Conservation (phyloP, 1,140 invertebrate genomes). For the Littorina saxatilis region DNA sequence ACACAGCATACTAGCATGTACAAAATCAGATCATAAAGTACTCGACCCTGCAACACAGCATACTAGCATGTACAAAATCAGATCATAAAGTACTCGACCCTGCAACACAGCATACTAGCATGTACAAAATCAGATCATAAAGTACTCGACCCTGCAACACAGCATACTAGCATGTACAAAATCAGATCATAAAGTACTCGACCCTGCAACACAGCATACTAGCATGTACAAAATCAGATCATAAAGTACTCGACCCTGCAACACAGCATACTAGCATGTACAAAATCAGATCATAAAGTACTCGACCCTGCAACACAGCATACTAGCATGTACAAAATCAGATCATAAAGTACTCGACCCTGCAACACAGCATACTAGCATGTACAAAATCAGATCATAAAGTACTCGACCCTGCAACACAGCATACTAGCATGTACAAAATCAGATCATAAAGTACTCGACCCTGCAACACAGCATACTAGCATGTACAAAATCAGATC, state of each 20-base stretch:
- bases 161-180: conserved; percentile 79
- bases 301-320: conserved; percentile 82
- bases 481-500: conserved; percentile 88
- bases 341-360: conserved; percentile 92
- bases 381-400: conserved; percentile 90
- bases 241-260: conserved; percentile 89
- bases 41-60: conserved; percentile 82
- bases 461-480: conserved; percentile 79
- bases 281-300: conserved; percentile 91
- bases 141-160: conserved; percentile 86
- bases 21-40: conserved; percentile 91
- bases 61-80: conserved; percentile 83
- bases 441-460: conserved; percentile 91
- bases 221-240: conserved; percentile 88
- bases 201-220: conserved; percentile 79
- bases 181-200: conserved; percentile 91
- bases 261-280: conserved; percentile 76
- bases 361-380: conserved; percentile 70
- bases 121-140: conserved; percentile 90
- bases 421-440: conserved; percentile 79
- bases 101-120: conserved; percentile 70
- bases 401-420: conserved; percentile 86
- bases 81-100: conserved; percentile 92
- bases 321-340: conserved; percentile 83
- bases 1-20: conserved; percentile 76